Evolutionary conservation across 1,140 invertebrate genomes (phyloP).

Genomic region (Pseudomyrmex sp.): DNA sequence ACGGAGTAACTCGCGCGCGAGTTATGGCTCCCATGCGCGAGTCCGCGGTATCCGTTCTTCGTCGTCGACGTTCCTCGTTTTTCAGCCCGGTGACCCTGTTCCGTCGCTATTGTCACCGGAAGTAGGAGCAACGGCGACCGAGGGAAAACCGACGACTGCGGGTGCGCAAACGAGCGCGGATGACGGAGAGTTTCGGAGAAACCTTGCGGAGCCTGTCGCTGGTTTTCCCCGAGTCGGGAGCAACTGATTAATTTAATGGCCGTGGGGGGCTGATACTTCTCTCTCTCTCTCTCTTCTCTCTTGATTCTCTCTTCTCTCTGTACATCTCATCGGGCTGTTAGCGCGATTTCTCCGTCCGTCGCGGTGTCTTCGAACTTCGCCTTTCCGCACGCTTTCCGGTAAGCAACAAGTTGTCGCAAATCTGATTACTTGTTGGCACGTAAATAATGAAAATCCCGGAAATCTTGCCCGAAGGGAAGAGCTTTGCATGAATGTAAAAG

Average conservation of each 20-base stretch:
- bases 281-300: too few relatives aligned
- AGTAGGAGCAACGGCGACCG: slow-evolving; percentile 17
- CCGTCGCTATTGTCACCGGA: slow-evolving; percentile 11
- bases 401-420: slow-evolving; percentile 72
- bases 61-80: slow-evolving; percentile 44
- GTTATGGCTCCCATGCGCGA: slow-evolving; percentile 7
- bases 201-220: slow-evolving; percentile 4
- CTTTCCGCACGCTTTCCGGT: slow-evolving; percentile 62
- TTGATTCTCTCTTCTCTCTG: neutral
- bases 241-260: slow-evolving; percentile 50
- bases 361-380: slow-evolving; percentile 52
- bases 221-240: slow-evolving; percentile 8
- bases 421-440: slow-evolving; percentile 68
- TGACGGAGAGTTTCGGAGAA: slow-evolving; percentile 20
- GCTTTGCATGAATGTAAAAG: slow-evolving; percentile 63
- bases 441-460: slow-evolving; percentile 69
- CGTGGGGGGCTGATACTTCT: slow-evolving; percentile 28
- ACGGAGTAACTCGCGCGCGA: neutral
- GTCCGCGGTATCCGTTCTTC: neutral
- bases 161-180: slow-evolving; percentile 49
- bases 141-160: slow-evolving; percentile 1
- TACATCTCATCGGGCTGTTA: slow-evolving; percentile 24
- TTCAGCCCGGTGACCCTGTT: slow-evolving; percentile 51
- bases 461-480: slow-evolving; percentile 32
- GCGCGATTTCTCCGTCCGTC: slow-evolving; percentile 39